Evolutionary conservation across 2,113 vertebrate species (phyloP), one percentile per base, ranked within the genome.

Genomic region (Calypte anna): DNA sequence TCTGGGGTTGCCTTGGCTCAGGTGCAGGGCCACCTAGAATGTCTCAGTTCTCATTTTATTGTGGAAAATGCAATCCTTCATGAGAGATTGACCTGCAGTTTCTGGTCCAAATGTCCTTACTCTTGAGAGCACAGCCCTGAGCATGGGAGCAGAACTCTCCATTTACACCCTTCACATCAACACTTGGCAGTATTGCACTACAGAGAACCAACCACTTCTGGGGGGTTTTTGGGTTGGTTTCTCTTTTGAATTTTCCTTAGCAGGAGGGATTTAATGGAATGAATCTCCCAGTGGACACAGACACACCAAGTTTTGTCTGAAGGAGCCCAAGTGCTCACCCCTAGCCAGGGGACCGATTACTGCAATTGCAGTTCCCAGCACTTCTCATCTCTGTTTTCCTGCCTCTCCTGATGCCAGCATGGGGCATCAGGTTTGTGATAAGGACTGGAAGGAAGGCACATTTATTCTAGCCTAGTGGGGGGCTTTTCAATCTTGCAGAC

Each of bases 401-500:
- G 93, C 30, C 93, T 91, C 87, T 22, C 66, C 84, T 28, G 46
- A 7, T 85, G 95, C 66, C 84, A 85, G 84, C 40, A 0, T 91
- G 89, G 76, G 86, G 66, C 83, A 14, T 40, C 6, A 13, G 78
- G 8, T 81, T 91, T 1, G 3, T 46, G 74, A n/a, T 84, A 86
- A 89, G 82, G 84, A 66, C 93, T 93, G 75, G 18, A 76, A 88
- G 81, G 93, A 90, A 91, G 51, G 51, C 14, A 33, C 78, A 15
- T 61, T 94, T 86, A 61, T 73, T 82, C 84, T 48, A 63, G 87
- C 92, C 0, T 93, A 27, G 63, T 36, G 51, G 95, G 94, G 64
- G 72, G 75, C 86, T 88, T 93, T 92, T 94, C 95, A 88, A 2
- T 96, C 88, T 77, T 40, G 12, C 80, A 90, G 77, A 75, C 93